Evolutionary conservation across 1,140 invertebrate species (phyloP), one percentile per base, ranked within the genome.

Genomic region (Drosophila sucinea): DNA sequence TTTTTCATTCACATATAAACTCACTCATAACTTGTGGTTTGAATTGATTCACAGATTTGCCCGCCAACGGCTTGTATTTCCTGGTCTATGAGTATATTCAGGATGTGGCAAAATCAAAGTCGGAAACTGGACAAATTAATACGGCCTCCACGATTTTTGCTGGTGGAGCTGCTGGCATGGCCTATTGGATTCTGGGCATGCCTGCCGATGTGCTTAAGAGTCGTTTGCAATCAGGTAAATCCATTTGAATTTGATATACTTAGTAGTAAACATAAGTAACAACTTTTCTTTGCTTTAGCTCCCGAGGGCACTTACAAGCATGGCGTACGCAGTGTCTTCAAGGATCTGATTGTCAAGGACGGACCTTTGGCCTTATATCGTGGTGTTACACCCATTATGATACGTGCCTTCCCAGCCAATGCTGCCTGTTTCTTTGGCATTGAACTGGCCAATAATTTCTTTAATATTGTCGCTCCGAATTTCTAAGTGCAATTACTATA

Each of bases 141-240:
- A 92, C 94, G 64, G 81, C 97, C 10, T 95, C 95, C 78, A 99
- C 98, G 0, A 94, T 99, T 73, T 94, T 98, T 80, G 98, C 98
- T 81, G 99, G 99, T 76, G 99, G 99, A 60, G 96, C 95, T 92
- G 98, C 99, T 70, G 99, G 99, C 63, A 98, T 99, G 90, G 95
- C 96, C 74, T 99, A 99, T 93, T 99, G 99, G 99, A 90, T 96
- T 3, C 95, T 99, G 29, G 98, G 97, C 75, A 98, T 99, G 94
- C 98, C 98, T n/a, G 96, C 98, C 41, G 99, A 99, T 94, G 98
- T 99, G 17, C 93, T 99, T 11, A 99, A 99, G 93, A 99, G 98
- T 92, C 94, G 98, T 68, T 92, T 99, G 60, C 99, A 99, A 94
- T 99, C 97, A 80, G 96, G 97, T 97, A 93, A 70, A 62, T 81